phyloP scores from a whole-genome alignment of 1,140 invertebrate species.

The Solenopsis fugax region DNA sequence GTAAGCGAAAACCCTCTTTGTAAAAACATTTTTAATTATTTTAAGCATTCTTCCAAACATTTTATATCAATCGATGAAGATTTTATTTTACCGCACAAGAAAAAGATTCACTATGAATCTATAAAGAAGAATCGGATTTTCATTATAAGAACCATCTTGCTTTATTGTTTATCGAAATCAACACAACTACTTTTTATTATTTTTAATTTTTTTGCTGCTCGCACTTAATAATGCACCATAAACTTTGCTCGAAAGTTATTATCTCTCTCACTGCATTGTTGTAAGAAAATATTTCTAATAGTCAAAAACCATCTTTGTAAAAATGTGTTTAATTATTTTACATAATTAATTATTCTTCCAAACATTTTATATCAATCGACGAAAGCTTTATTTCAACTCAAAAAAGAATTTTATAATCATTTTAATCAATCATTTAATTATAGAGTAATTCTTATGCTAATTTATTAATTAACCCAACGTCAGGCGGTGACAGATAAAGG shows the following conservation, averaged over 20 bases:
- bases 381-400: neutral
- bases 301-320: neutral
- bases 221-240: neutral
- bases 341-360: neutral
- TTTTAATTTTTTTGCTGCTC: neutral
- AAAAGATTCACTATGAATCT: neutral
- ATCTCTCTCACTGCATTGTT: neutral
- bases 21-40: neutral
- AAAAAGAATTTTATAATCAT: slow-evolving; percentile 11
- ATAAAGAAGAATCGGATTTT: no score
- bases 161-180: neutral
- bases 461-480: slow-evolving; percentile 41
- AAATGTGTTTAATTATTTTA: neutral
- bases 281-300: neutral
- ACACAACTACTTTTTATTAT: neutral
- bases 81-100: neutral
- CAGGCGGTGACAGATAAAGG: slow-evolving; percentile 28
- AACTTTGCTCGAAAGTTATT: neutral
- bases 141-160: no score
- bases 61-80: neutral
- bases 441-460: slow-evolving; percentile 31
- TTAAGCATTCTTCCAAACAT: neutral
- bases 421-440: slow-evolving; percentile 34
- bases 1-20: neutral
- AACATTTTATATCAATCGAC: neutral